phyloP scores from a whole-genome alignment of 2,113 vertebrate species.

The Lasiurus cinereus region DNA sequence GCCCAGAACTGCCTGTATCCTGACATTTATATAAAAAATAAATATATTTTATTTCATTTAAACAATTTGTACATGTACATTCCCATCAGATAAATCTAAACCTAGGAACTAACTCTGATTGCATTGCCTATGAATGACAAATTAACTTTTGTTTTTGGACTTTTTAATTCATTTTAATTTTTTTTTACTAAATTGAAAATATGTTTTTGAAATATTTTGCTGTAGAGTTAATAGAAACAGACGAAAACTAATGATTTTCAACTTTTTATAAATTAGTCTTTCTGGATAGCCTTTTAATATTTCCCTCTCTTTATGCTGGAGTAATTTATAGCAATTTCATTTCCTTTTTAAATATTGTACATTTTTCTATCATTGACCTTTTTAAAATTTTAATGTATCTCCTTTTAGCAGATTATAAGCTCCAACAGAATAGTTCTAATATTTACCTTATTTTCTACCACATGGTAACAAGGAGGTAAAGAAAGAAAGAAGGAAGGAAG shows the following conservation, averaged over 20 bases:
- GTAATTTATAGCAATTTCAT: background rate
- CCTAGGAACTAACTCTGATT: background rate
- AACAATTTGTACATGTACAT: background rate
- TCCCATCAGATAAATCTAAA: background rate
- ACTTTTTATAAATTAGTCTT: background rate
- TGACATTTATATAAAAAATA: background rate
- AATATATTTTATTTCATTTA: background rate
- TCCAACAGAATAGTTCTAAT: background rate
- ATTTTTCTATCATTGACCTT: background rate
- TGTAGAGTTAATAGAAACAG: background rate
- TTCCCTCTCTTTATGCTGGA: background rate
- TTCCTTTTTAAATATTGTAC: background rate
- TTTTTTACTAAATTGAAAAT: background rate
- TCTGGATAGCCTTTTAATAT: background rate
- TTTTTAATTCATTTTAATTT: background rate
- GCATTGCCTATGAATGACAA: background rate
- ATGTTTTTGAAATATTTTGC: background rate
- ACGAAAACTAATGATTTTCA: background rate
- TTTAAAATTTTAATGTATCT: background rate
- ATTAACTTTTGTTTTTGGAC: background rate
- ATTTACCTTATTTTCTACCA: background rate
- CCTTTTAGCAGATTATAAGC: background rate
- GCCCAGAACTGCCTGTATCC: background rate
- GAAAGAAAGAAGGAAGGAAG: background rate
- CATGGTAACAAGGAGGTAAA: background rate